Evolutionary conservation across 2,888 invertebrate genomes (phyloP).

Genomic region (Actias luna): DNA sequence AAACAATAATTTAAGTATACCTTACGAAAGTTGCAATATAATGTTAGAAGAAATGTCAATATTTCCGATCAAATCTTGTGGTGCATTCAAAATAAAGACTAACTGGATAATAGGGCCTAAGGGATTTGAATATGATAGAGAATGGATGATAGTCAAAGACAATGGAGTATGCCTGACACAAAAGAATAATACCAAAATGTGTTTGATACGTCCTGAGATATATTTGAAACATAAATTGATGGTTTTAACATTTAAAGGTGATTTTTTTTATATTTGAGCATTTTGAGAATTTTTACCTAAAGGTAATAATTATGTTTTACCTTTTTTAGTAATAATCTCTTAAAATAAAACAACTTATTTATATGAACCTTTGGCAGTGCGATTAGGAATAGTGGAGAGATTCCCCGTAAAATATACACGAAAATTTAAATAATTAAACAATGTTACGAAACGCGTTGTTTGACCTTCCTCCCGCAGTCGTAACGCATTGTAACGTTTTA

Average conservation of each 20-base stretch:
- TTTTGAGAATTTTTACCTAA: too few species aligned
- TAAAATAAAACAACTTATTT: too few species aligned
- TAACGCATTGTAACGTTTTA: too few species aligned
- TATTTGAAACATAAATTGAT: conserved; percentile 81
- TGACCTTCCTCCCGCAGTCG: too few species aligned
- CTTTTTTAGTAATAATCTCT: too few species aligned
- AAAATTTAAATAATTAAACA: too few species aligned
- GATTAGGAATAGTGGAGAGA: too few species aligned
- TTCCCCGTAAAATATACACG: too few species aligned
- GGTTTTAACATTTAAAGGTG: conserved; percentile 84
- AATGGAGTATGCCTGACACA: conserved; percentile 93
- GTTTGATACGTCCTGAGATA: conserved; percentile 88
- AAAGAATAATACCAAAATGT: conserved; percentile 90
- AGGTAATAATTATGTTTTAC: too few species aligned
- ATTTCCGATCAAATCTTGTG: conserved; percentile 96
- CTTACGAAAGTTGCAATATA: conserved; percentile 39
- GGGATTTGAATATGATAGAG: conserved; percentile 93
- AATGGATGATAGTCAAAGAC: conserved; percentile 95
- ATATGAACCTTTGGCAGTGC: too few species aligned
- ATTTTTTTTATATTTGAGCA: neutral
- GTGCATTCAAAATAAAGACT: conserved; percentile 84
- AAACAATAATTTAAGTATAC: conserved; percentile 23
- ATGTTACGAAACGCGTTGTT: too few species aligned
- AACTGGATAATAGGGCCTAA: conserved; percentile 88
- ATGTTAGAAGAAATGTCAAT: conserved; percentile 71